These are phyloP conservation scores for Drosophila villosipedis DNA, from an alignment of 2,888 invertebrate genomes.

Conservation along the genomic window DNA sequence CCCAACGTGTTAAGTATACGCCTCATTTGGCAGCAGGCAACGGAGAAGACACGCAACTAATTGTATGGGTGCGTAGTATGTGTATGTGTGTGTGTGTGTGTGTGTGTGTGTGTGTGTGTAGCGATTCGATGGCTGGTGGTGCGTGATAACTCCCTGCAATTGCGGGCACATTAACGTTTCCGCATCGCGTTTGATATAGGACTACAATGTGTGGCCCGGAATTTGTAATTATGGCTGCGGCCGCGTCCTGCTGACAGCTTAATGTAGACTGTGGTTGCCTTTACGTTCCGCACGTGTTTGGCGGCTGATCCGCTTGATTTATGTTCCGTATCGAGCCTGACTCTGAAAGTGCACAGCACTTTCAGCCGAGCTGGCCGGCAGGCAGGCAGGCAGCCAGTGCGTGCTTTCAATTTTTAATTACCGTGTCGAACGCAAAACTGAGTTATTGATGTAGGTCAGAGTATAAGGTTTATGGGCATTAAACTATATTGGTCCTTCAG, in stretches of 20 bases:
- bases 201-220: slow-evolving; percentile 65
- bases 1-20: slow-evolving; percentile 52
- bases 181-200: slow-evolving; percentile 73
- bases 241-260: slow-evolving; percentile 63
- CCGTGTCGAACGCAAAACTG: slow-evolving; percentile 54
- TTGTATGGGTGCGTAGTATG: background rate
- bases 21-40: slow-evolving; percentile 21
- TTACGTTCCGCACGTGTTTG: slow-evolving; percentile 67
- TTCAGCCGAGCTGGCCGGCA: background rate
- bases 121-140: slow-evolving; percentile 16
- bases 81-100: background rate
- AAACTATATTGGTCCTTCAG: background rate
- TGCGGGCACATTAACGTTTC: slow-evolving; percentile 72
- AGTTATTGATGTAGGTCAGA: slow-evolving; percentile 74
- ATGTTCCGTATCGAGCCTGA: slow-evolving; percentile 40
- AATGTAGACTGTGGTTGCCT: slow-evolving; percentile 57
- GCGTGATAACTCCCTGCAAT: slow-evolving; percentile 74
- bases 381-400: slow-evolving; percentile 27
- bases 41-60: slow-evolving; percentile 16
- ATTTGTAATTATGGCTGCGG: slow-evolving; percentile 67
- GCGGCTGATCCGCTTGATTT: slow-evolving; percentile 64
- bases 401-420: slow-evolving; percentile 76
- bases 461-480: slow-evolving; percentile 4
- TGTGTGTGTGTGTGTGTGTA: background rate
- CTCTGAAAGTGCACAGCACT: slow-evolving; percentile 37